phyloP scores from a whole-genome alignment of 1,140 invertebrate genomes.

The Holotrichia oblita region DNA sequence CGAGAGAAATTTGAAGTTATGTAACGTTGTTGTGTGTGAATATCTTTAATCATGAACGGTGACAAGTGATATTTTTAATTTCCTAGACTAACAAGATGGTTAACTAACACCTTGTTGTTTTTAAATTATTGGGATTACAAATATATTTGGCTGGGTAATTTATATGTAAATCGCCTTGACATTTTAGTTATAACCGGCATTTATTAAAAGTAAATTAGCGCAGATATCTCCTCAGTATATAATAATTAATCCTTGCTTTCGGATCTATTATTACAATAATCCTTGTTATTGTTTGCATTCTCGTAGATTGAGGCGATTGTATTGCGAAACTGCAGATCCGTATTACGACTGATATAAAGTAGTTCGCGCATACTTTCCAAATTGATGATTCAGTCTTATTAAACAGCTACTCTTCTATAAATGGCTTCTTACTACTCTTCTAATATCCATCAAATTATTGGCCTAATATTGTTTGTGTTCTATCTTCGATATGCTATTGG shows the following conservation, averaged over 20 bases:
- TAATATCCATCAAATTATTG: no score
- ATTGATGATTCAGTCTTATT: no score
- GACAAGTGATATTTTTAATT: conserved; percentile 12
- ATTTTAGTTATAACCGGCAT: neutral
- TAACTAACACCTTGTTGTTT: neutral
- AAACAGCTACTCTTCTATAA: no score
- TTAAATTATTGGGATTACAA: neutral
- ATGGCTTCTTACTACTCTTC: no score
- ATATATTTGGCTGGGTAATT: neutral
- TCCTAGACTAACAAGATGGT: neutral
- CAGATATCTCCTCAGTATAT: neutral
- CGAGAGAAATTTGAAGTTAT: neutral
- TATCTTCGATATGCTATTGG: no score
- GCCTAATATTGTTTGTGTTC: no score
- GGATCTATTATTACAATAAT: neutral
- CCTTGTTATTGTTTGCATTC: no score
- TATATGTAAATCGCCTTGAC: neutral
- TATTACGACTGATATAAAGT: no score
- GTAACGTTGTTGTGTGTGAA: neutral
- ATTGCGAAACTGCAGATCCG: no score
- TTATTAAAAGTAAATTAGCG: conserved; percentile 1
- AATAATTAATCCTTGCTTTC: neutral
- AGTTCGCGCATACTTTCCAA: no score
- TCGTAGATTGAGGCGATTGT: no score
- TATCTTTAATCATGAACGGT: neutral